phyloP scores from a whole-genome alignment of 2,113 vertebrate genomes.

The Marcusenius ussheri region DNA sequence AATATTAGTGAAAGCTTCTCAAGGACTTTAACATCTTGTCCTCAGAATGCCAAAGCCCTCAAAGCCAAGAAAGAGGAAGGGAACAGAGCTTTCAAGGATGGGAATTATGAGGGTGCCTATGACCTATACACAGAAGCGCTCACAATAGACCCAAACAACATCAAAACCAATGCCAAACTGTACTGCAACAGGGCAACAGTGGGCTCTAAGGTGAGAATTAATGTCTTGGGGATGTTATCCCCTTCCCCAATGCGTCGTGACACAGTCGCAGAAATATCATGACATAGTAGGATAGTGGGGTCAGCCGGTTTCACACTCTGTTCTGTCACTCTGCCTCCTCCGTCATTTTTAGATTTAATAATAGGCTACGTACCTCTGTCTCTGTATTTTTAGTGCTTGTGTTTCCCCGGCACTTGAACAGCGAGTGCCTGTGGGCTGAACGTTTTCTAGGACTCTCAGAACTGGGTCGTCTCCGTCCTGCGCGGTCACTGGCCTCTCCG shows the following conservation, averaged over 20 bases:
- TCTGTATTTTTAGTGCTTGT: background rate
- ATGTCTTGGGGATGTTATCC: background rate
- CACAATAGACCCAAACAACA: constrained; percentile 91
- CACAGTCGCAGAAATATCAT: background rate
- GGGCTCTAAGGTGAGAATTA: constrained; percentile 77
- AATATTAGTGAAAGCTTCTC: background rate
- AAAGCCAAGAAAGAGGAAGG: constrained; percentile 96
- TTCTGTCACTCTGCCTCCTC: background rate
- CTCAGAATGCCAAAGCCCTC: constrained; percentile 88
- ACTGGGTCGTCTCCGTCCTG: constrained; percentile 3
- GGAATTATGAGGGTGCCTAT: constrained; percentile 78
- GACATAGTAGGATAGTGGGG: background rate
- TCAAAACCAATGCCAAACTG: constrained; percentile 96
- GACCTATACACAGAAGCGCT: constrained; percentile 90
- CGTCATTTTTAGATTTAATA: background rate
- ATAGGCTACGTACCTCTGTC: background rate
- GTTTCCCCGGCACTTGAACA: background rate
- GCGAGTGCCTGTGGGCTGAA: background rate
- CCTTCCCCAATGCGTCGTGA: background rate
- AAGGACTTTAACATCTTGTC: background rate
- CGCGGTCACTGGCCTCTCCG: background rate
- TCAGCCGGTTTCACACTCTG: background rate
- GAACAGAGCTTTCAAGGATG: constrained; percentile 85
- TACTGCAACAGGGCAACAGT: constrained; percentile 93
- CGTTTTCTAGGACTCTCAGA: background rate